Conservation (phyloP, 2,797 vertebrate genomes). For the Hipposideros larvatus region DNA sequence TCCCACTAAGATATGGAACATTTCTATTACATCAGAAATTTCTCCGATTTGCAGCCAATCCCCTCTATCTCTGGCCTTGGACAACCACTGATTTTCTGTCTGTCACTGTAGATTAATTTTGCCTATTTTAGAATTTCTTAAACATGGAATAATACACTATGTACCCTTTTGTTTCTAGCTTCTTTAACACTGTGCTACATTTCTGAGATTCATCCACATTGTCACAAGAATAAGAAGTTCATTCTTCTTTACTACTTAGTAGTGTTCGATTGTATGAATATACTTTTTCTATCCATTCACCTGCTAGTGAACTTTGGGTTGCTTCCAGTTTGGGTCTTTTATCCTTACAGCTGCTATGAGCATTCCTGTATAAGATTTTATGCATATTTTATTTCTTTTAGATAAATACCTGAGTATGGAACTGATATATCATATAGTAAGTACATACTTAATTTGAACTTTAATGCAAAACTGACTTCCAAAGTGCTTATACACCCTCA, state of each 20-base stretch:
- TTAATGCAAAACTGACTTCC: neutral
- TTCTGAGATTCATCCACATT: neutral
- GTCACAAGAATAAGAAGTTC: too few species aligned
- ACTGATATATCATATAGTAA: neutral
- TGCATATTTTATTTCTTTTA: neutral
- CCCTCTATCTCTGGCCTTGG: neutral
- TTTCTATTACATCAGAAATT: neutral
- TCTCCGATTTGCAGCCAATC: neutral
- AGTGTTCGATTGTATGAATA: neutral
- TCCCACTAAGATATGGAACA: neutral
- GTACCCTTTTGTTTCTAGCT: neutral
- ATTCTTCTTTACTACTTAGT: neutral
- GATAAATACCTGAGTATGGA: neutral
- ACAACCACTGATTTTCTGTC: neutral
- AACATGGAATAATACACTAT: neutral
- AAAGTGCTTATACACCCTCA: neutral
- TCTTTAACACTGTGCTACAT: neutral
- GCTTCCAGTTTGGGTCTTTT: neutral
- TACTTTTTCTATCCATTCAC: neutral
- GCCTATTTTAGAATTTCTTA: neutral
- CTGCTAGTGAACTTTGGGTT: neutral
- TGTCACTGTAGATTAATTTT: neutral
- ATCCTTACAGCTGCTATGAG: neutral
- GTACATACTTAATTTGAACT: neutral
- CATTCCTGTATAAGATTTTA: neutral